Base-by-base conservation (phyloP, 2,113 vertebrate genomes). In the Protobothrops flavoviridis region DNA sequence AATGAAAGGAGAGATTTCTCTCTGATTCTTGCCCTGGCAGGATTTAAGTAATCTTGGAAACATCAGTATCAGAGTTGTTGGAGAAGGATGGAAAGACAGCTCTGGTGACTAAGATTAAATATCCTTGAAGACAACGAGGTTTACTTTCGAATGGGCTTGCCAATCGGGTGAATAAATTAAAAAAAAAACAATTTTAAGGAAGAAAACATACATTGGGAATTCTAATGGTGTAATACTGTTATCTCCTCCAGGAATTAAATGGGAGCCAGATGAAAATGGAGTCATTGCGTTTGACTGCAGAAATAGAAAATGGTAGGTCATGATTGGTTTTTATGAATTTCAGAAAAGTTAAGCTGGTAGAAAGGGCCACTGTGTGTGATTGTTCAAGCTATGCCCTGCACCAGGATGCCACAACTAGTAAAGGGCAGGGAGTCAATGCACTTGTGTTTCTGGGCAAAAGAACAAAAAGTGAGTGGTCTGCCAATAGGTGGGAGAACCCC, bases 221-320 rank as follows among this genome's bases (percentile, higher is more conserved):
- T 94, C 86, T 95, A 90, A 96, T 94, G 88, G 95, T 90, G 90
- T 94, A 26, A 92, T 97, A 57, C 95, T 96, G 96, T 93, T 94
- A 61, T 0, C 81, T 0, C 86, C 50, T 95, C 91, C 96, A 99
- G 99, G 99, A 94, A 99, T 99, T 96, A 99, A 99, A 97, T 99
- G 99, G 99, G 98, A 99, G 95, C 98, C 99, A 50, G 99, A 99
- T 97, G 99, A 99, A 95, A 99, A 99, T 88, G 99, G 99, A 57
- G 99, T 99, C 59, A 99, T 99, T 94, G 98, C 99, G 1, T 99
- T 99, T 96, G 99, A 99, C 98, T 99, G 99, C 96, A 99, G 99
- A 96, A 99, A 99, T 97, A 98, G 99, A 95, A 99, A 99, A 97
- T 99, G 99, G 99, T 99, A 98, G 91, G 98, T 92, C 93, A 89